Conservation (phyloP, 2,113 vertebrate species). For the Cepphus grylle region DNA sequence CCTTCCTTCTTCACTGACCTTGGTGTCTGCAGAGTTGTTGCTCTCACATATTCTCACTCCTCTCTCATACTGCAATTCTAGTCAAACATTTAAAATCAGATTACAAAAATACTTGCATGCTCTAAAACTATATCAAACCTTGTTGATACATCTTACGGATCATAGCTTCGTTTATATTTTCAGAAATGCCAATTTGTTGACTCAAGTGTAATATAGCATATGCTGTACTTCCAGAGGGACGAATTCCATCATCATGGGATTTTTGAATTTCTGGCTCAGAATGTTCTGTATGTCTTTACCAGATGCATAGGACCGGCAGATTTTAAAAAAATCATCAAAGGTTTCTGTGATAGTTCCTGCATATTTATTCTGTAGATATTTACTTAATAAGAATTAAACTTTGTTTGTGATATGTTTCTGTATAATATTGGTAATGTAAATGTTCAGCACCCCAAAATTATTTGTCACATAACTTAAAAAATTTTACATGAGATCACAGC, state of each 20-base stretch:
- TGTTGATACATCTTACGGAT: not conserved
- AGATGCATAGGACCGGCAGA: not conserved
- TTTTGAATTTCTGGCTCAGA: not conserved
- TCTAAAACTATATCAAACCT: not conserved
- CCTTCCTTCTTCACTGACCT: not conserved
- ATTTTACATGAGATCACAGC: not conserved
- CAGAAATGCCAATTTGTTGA: conserved; percentile 36
- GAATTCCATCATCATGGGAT: not conserved
- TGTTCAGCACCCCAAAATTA: not conserved
- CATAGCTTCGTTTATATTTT: not conserved
- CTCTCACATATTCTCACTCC: fast-evolving
- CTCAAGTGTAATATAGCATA: conserved; percentile 2
- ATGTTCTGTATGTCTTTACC: not conserved
- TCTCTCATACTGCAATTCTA: not conserved
- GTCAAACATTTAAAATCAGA: not conserved
- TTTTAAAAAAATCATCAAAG: not conserved
- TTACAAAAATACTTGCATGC: not conserved
- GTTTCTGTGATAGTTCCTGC: not conserved
- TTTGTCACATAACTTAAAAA: not conserved
- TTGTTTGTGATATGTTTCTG: not conserved
- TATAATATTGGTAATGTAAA: not conserved
- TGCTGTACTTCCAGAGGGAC: not conserved
- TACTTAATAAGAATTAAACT: not conserved
- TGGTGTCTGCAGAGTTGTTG: not conserved
- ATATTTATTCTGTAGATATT: not conserved